phyloP scores from a whole-genome alignment of 2,888 invertebrate species.

The Conus canariensis region DNA sequence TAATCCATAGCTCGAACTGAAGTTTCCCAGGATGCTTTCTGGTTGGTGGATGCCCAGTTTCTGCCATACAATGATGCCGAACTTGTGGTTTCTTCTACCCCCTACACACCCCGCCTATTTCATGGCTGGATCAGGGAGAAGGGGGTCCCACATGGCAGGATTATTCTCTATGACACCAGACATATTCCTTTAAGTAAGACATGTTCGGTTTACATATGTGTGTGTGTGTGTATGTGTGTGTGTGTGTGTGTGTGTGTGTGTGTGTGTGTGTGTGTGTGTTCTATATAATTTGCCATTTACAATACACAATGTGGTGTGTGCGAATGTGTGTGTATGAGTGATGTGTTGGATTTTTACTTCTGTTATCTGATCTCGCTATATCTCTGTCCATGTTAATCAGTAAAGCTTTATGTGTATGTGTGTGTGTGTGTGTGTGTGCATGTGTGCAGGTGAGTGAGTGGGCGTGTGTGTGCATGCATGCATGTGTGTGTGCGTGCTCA shows the following conservation, averaged over 20 bases:
- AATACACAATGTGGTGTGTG: too few relatives aligned
- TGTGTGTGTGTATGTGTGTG: slow-evolving; percentile 14
- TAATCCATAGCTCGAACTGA: slow-evolving; percentile 22
- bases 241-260: not conserved
- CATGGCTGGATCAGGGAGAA: slow-evolving; percentile 54
- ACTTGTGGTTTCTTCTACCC: slow-evolving; percentile 58
- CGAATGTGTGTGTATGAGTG: not conserved
- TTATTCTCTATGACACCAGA: slow-evolving; percentile 42
- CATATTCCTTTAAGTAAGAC: slow-evolving; percentile 18
- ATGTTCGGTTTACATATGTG: not conserved
- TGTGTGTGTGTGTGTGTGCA: too few relatives aligned
- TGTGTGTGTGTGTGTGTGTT: not conserved
- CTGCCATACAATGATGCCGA: slow-evolving; percentile 64
- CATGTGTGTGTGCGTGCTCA: not conserved
- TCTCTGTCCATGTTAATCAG: too few relatives aligned
- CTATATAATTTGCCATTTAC: too few relatives aligned
- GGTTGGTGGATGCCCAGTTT: slow-evolving; percentile 72
- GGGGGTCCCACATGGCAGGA: slow-evolving; percentile 56
- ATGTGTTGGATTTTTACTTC: too few relatives aligned
- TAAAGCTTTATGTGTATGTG: too few relatives aligned
- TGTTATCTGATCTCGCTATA: too few relatives aligned
- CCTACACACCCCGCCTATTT: slow-evolving; percentile 55
- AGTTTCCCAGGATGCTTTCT: slow-evolving; percentile 50
- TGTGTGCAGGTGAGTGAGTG: not conserved
- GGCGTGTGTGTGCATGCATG: not conserved